Conservation (phyloP, 2,888 invertebrate genomes). For the Gymnosoma rotundatum region DNA sequence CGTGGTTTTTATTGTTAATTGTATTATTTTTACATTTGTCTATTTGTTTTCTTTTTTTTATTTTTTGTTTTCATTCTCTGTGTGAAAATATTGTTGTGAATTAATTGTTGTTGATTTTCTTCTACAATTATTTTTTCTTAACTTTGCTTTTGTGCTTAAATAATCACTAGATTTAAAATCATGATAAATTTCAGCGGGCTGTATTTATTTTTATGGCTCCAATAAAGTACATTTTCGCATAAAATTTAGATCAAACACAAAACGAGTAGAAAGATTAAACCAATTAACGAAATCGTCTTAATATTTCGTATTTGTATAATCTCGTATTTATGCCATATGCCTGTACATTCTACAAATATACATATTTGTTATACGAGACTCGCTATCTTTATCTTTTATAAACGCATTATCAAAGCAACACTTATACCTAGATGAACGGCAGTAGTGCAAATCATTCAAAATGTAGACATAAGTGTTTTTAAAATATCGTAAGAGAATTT, state of each 20-base stretch:
- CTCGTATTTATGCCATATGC: neutral
- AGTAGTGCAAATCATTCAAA: neutral
- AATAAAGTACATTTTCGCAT: slow-evolving; percentile 59
- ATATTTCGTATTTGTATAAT: slow-evolving; percentile 8
- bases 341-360: slow-evolving; percentile 1
- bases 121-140: neutral
- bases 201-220: slow-evolving; percentile 43
- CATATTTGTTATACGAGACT: neutral
- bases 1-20: neutral
- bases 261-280: slow-evolving; percentile 52
- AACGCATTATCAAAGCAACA: neutral
- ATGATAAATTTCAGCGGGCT: slow-evolving; percentile 13
- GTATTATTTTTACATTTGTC: neutral
- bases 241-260: slow-evolving; percentile 57
- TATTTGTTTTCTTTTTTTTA: neutral
- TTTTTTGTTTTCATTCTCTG: neutral
- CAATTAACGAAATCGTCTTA: slow-evolving; percentile 61
- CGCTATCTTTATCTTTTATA: neutral
- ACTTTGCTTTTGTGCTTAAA: neutral
- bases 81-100: slow-evolving; percentile 12
- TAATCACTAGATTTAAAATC: slow-evolving; percentile 25
- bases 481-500: too few species aligned
- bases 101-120: neutral
- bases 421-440: neutral
- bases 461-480: too few species aligned